These are phyloP conservation scores for Aphodius sticticus DNA, from an alignment of 2,888 invertebrate genomes.

Conservation along the genomic window DNA sequence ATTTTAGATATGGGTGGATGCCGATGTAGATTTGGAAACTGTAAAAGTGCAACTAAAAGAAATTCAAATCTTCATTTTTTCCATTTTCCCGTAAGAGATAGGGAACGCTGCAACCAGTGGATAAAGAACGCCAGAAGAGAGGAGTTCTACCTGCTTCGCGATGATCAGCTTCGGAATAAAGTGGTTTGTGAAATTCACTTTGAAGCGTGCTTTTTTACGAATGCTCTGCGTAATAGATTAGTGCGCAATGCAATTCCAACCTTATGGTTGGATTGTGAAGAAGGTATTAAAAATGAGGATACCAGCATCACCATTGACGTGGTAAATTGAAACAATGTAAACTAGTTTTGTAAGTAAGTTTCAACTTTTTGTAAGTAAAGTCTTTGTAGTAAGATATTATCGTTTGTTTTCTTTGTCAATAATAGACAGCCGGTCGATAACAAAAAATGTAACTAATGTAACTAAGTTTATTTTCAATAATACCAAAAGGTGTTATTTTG, in stretches of 20 bases:
- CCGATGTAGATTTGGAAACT: constrained; percentile 66
- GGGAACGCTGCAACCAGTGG: constrained; percentile 67
- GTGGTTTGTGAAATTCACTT: constrained; percentile 70
- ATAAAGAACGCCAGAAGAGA: constrained; percentile 64
- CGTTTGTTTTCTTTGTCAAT: no score
- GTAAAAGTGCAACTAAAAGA: constrained; percentile 63
- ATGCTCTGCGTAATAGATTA: constrained; percentile 65
- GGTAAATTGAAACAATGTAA: no score
- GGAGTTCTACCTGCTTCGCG: constrained; percentile 64
- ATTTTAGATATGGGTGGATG: constrained; percentile 66
- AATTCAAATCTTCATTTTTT: constrained; percentile 64
- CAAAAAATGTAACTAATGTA: no score
- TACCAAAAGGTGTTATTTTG: no score
- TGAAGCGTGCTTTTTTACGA: constrained; percentile 63
- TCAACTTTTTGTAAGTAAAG: no score
- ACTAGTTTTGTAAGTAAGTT: no score
- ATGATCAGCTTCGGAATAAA: constrained; percentile 68
- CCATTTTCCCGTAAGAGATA: constrained; percentile 69
- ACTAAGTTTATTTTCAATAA: no score
- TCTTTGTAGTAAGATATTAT: no score
- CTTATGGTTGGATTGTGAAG: constrained; percentile 53
- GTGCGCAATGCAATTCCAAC: constrained; percentile 66
- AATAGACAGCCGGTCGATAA: no score
- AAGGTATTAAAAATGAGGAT: constrained; percentile 28
- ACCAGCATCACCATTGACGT: neutral